Base-by-base conservation (phyloP, 2,888 invertebrate species). In the Chelonus formosanus region DNA sequence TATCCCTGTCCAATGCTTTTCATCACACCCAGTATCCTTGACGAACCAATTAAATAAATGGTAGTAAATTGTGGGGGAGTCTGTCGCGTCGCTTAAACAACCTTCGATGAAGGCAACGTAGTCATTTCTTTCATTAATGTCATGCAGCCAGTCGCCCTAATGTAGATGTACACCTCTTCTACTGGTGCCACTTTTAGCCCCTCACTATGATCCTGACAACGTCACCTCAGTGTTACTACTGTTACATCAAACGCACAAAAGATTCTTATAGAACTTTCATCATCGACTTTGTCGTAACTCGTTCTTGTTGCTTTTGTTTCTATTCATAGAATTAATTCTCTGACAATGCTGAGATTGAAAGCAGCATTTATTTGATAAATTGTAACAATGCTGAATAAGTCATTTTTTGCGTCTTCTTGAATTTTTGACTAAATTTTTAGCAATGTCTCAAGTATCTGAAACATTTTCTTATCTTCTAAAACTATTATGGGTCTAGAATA, bases 41-140 rank as follows among this genome's bases (percentile, higher is more conserved):
- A 75, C 69, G 74, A 77, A 77, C 69, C 76, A 76, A 76, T 76
- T 74, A 76, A 74, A 74, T 74, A 76, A 78, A 77, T 77, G 76
- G 74, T 69, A 65, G 65, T 66, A 71, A 77, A 78, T 76, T 68
- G 66, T 58, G 61, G 64, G 54, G 58, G 50, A 47, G 61, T 7
- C n/a, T 32, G 32, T 57, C 50, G 56, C 10, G 47, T 56, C 45
- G 54, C 54, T 54, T 54, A 43, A 34, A 63, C 56, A 60, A 52
- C 48, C 50, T 57, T 6, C 7, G 34, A 47, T 36, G 47, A 45
- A 45, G 45, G 48, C 50, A 50, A 40, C 60, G 52, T n/a, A 10
- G 48, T 55, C 70, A 63, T 73, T 75, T 75, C 75, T 76, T 77
- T 77, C 78, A 77, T 78, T 75, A 77, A 67, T 66, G 65, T 57